Percentiles rank a stretch among this genome's conserved stretches.
These are phyloP conservation scores for Macroglossus sobrinus DNA, from an alignment of 2,113 vertebrate species.

Conservation along the genomic window DNA sequence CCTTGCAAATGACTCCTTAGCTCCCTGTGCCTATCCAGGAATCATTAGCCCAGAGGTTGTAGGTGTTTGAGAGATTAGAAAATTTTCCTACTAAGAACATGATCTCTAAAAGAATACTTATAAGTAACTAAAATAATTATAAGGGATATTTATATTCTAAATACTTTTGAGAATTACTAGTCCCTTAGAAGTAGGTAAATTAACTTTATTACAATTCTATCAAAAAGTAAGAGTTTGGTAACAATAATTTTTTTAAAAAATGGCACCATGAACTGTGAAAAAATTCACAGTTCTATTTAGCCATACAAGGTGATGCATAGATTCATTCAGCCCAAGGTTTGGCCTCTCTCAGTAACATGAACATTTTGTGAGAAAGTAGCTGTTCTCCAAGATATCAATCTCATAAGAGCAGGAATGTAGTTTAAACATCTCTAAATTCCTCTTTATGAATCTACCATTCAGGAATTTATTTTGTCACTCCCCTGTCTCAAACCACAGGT, in stretches of 20 bases:
- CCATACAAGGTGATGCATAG: background rate
- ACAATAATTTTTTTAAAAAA: slow-evolving; percentile 45
- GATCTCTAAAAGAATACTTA: slow-evolving; percentile 11
- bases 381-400: background rate
- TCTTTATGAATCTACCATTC: slow-evolving; percentile 9
- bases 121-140: slow-evolving; percentile 18
- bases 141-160: slow-evolving; percentile 26
- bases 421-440: slow-evolving; percentile 23
- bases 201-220: slow-evolving; percentile 29
- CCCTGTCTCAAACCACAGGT: background rate
- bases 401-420: background rate
- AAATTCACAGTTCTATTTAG: slow-evolving; percentile 26
- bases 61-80: slow-evolving; percentile 44
- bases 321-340: background rate
- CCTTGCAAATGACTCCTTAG: background rate
- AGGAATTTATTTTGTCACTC: background rate
- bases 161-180: slow-evolving; percentile 27
- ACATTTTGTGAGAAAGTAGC: slow-evolving; percentile 35
- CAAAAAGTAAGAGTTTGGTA: slow-evolving; percentile 23
- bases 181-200: slow-evolving; percentile 29
- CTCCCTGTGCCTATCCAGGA: background rate
- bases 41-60: background rate
- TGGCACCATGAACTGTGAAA: background rate
- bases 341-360: slow-evolving; percentile 5
- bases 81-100: slow-evolving; percentile 30